phyloP scores from a whole-genome alignment of 1,140 invertebrate genomes.

The Ostrea denselamellosa region DNA sequence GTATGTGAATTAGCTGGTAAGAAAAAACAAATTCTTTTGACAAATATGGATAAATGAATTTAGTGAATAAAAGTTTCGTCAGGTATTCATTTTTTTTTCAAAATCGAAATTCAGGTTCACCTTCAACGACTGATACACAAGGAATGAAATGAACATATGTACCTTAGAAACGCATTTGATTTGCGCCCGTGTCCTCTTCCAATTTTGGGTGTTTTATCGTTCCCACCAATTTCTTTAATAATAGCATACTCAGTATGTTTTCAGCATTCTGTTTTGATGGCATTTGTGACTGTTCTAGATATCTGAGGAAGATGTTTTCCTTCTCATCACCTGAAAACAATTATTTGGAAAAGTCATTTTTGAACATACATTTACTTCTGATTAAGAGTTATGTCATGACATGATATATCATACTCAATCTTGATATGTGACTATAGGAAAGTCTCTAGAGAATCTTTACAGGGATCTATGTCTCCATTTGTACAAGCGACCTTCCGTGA shows the following conservation, averaged over 20 bases:
- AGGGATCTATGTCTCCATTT: neutral
- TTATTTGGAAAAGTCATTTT: neutral
- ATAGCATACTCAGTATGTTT: neutral
- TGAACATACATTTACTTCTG: neutral
- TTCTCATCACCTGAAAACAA: neutral
- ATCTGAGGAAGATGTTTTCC: conserved; percentile 13
- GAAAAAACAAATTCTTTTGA: no score
- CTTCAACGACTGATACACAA: neutral
- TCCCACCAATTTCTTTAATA: conserved; percentile 9
- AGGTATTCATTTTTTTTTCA: neutral
- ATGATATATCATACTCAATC: neutral
- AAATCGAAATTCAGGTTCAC: neutral
- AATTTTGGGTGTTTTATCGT: neutral
- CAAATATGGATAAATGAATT: no score
- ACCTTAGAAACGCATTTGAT: neutral
- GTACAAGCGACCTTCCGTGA: neutral
- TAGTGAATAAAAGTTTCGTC: no score
- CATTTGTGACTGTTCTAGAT: neutral
- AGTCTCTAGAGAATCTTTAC: neutral
- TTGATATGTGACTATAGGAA: neutral
- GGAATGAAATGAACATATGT: neutral
- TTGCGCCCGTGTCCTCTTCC: neutral
- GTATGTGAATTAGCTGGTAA: no score
- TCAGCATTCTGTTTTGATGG: neutral
- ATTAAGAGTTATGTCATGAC: neutral